A percentile compares a stretch with the other conserved stretches of the same genome.
Conservation (phyloP, 1,140 invertebrate species). For the Portunus trituberculatus region DNA sequence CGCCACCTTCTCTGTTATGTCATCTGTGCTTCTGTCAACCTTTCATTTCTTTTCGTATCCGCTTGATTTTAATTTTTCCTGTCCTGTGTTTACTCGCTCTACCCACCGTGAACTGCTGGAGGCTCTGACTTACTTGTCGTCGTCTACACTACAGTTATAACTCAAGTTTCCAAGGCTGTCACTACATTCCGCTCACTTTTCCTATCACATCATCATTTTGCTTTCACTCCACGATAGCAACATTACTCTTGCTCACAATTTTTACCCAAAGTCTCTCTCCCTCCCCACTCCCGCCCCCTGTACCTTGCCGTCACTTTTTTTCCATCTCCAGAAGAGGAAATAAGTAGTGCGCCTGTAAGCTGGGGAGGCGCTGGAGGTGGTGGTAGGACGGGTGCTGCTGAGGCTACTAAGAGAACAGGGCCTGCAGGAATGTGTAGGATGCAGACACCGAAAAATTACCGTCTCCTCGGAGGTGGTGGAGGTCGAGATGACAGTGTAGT, state of each 20-base stretch:
- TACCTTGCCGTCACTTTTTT: conserved; percentile 20
- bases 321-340: conserved; percentile 9
- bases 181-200: neutral
- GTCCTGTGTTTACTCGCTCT: no score
- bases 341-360: conserved; percentile 9
- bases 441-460: neutral
- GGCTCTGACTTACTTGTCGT: no score
- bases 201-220: neutral
- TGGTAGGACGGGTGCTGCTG: neutral
- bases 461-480: neutral
- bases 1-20: no score
- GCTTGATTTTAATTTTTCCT: no score
- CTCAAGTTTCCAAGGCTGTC: neutral
- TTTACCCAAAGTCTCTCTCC: neutral
- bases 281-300: neutral
- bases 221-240: neutral
- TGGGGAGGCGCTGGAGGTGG: neutral
- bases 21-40: no score
- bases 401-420: neutral
- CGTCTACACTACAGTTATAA: neutral
- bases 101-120: no score
- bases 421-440: neutral
- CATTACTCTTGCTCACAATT: conserved; percentile 12
- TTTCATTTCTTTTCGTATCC: no score
- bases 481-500: neutral